These are phyloP conservation scores for Thereva nobilitata DNA, from an alignment of 2,888 invertebrate genomes.

Conservation along the genomic window DNA sequence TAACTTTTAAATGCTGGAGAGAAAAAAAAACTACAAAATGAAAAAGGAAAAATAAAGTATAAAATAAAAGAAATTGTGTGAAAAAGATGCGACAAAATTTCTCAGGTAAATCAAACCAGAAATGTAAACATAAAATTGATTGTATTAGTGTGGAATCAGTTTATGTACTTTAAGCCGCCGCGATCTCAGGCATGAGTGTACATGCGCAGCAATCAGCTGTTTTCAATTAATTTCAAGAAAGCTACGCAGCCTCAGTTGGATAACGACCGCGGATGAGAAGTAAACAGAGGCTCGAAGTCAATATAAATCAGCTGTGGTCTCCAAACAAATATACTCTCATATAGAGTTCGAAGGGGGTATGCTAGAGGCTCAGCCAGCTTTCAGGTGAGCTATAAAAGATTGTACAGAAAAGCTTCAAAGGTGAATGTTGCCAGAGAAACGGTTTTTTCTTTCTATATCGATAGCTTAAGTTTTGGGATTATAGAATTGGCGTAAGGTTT, in stretches of 20 bases:
- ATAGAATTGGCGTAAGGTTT: no score
- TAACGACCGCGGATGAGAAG: no score
- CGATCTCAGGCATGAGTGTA: not conserved
- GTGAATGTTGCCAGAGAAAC: no score
- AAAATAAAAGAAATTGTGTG: slow-evolving; percentile 18
- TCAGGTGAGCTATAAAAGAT: no score
- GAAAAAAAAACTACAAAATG: no score
- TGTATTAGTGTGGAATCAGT: not conserved
- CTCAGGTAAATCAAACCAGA: slow-evolving; percentile 20
- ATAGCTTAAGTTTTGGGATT: no score
- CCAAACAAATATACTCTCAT: not conserved
- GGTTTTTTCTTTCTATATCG: no score
- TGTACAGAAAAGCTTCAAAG: no score
- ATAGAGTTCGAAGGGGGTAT: no score
- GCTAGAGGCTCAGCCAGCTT: no score
- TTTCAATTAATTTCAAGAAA: slow-evolving; percentile 23
- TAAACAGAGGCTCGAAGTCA: no score
- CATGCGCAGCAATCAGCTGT: slow-evolving; percentile 26
- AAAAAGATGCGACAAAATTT: slow-evolving; percentile 30
- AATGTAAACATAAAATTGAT: slow-evolving; percentile 23
- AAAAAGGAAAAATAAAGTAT: no score
- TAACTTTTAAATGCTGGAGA: slow-evolving; percentile 9
- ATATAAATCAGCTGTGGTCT: not conserved
- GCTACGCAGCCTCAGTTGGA: slow-evolving; percentile 12
- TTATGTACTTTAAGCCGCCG: slow-evolving; percentile 12